Evolutionary conservation across 2,113 vertebrate species (phyloP), one percentile per base, ranked within the genome.

Genomic region (Forbesichthys agassizii): DNA sequence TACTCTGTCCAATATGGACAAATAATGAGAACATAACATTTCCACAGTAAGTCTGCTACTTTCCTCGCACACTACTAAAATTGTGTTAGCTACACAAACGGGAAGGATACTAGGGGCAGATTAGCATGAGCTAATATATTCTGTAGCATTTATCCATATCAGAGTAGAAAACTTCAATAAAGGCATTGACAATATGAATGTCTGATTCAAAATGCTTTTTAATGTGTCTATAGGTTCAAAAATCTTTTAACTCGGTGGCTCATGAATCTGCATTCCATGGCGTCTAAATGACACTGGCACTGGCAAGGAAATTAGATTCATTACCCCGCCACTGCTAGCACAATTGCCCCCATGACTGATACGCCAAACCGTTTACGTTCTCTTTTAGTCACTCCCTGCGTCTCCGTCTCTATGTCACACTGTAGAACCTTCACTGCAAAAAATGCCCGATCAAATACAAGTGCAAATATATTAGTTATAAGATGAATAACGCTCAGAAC

Each of bases 251-350:
- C 63, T 48, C 59, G 49, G 7, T 10, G 11, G 20, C 9, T 52
- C 36, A 73, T 84, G 77, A 76, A 86, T 88, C 79, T 85, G 54
- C 77, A 72, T 87, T 84, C 58, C 64, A 75, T 77, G 61, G 78
- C 69, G 71, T 66, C 72, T 81, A 73, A 82, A 81, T 77, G 75
- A 84, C 66, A 59, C 55, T 27, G 73, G 62, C 68, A 49, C 78
- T 71, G 77, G 79, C 66, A 16, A 64, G 74, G 73, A 84, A 88
- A 84, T 85, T 84, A 79, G 77, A 85, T 88, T 89, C 83, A 84
- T 90, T 89, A 82, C 75, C 77, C 77, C 54, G 64, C 69, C 75
- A 67, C 76, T 82, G 80, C 86, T 87, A 83, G 74, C 70, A 78
- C 77, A 80, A 86, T 88, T 86, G 86, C 68, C 71, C 71, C 75